phyloP scores from a whole-genome alignment of 2,888 invertebrate species.

The Tetheella fluctuosa region DNA sequence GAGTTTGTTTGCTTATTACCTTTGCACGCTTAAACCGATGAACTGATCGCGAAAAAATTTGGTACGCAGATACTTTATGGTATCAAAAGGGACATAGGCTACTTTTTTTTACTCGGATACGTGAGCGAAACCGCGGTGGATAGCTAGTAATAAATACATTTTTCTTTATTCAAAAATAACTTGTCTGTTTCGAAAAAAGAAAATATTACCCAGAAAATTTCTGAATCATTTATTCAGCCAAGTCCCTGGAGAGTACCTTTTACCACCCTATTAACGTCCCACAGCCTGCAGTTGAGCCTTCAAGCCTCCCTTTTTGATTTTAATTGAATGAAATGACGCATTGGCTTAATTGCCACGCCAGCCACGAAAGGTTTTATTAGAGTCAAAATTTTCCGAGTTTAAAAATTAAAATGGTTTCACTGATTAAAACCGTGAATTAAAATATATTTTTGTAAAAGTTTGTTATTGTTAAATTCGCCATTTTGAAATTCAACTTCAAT shows the following conservation, averaged over 20 bases:
- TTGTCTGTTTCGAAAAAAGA: background rate
- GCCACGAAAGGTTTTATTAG: background rate
- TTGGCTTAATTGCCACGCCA: background rate
- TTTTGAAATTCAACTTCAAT: too few species aligned
- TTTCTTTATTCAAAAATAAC: too few species aligned
- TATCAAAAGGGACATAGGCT: too few species aligned
- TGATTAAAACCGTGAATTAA: background rate
- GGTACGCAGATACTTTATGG: too few species aligned
- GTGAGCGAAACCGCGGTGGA: too few species aligned
- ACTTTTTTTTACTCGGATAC: too few species aligned
- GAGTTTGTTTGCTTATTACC: too few species aligned
- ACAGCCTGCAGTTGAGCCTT: background rate
- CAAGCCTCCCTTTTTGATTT: background rate
- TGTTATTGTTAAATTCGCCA: too few species aligned
- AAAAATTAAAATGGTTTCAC: background rate
- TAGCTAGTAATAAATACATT: too few species aligned
- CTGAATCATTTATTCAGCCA: background rate
- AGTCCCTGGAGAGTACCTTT: background rate
- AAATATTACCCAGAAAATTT: background rate
- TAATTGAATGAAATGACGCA: constrained; percentile 1
- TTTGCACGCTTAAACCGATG: too few species aligned
- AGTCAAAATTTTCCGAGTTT: background rate
- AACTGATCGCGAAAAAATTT: too few species aligned
- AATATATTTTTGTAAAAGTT: too few species aligned
- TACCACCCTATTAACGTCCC: background rate